phyloP scores from a whole-genome alignment of 2,888 invertebrate species.

The Ommatoiulus sabulosus region DNA sequence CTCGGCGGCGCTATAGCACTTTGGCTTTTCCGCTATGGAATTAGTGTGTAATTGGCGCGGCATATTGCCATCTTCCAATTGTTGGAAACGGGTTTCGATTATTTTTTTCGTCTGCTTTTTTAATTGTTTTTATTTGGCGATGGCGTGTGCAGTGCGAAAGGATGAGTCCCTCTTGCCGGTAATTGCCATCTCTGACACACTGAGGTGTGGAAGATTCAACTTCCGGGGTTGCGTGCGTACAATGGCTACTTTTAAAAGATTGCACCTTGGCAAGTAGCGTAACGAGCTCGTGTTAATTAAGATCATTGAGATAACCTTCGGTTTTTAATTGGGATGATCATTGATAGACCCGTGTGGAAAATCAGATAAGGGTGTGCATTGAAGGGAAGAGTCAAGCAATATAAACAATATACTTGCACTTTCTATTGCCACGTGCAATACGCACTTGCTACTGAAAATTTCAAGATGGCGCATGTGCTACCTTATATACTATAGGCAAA shows the following conservation, averaged over 20 bases:
- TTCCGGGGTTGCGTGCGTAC: not conserved
- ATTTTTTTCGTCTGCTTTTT: not conserved
- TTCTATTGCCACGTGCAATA: no score
- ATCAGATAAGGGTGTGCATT: no score
- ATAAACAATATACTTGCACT: no score
- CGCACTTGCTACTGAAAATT: no score
- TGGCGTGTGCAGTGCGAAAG: not conserved
- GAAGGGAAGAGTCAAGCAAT: no score
- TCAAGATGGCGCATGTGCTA: no score
- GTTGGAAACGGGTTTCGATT: not conserved
- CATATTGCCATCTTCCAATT: slow-evolving; percentile 45
- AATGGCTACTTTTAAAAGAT: not conserved
- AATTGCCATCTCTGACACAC: not conserved
- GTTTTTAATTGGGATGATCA: not conserved
- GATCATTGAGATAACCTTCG: not conserved
- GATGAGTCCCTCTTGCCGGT: not conserved
- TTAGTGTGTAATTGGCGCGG: slow-evolving; percentile 7
- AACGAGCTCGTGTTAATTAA: slow-evolving; percentile 20
- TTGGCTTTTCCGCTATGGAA: slow-evolving; percentile 42
- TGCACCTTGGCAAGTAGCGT: not conserved
- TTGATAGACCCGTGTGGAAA: not conserved
- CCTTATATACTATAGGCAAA: no score
- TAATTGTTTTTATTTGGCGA: slow-evolving; percentile 38
- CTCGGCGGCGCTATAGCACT: not conserved
- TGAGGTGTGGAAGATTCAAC: not conserved